Percentiles rank a stretch among this genome's conserved stretches.
These are phyloP conservation scores for Heterocephalus glaber DNA, from an alignment of 2,113 vertebrate species.

Conservation along the genomic window DNA sequence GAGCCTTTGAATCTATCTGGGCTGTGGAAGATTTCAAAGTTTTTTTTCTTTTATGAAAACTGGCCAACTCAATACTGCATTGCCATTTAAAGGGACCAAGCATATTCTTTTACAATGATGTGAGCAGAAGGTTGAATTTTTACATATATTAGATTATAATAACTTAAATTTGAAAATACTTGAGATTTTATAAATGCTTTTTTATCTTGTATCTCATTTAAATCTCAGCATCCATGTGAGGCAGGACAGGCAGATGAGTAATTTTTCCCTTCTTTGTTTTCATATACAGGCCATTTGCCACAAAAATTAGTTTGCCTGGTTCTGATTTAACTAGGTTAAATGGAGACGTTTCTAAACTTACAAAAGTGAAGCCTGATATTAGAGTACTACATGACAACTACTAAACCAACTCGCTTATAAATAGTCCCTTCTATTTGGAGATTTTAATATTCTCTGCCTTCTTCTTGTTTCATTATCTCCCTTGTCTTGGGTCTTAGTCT, in stretches of 20 bases:
- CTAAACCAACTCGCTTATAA: neutral
- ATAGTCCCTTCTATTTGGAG: neutral
- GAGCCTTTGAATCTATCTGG: slow-evolving; percentile 28
- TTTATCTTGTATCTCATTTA: slow-evolving; percentile 5
- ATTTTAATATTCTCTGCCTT: neutral
- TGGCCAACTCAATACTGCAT: neutral
- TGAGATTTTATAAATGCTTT: neutral
- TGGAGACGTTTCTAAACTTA: neutral
- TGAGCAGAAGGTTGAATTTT: neutral
- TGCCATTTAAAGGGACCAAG: neutral
- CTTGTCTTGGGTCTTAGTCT: neutral
- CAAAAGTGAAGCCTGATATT: neutral
- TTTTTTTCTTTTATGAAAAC: slow-evolving; percentile 13
- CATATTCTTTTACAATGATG: neutral
- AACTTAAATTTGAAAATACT: neutral
- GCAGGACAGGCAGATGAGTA: neutral
- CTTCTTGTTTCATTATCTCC: neutral
- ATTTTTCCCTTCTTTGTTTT: slow-evolving; percentile 17
- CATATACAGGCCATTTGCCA: neutral
- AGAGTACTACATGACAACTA: neutral
- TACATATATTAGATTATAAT: neutral
- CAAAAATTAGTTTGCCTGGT: neutral
- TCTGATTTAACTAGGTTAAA: neutral
- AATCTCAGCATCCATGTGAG: neutral
- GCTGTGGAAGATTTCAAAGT: neutral